phyloP scores from a whole-genome alignment of 1,140 invertebrate species.

The Papilio helenus region DNA sequence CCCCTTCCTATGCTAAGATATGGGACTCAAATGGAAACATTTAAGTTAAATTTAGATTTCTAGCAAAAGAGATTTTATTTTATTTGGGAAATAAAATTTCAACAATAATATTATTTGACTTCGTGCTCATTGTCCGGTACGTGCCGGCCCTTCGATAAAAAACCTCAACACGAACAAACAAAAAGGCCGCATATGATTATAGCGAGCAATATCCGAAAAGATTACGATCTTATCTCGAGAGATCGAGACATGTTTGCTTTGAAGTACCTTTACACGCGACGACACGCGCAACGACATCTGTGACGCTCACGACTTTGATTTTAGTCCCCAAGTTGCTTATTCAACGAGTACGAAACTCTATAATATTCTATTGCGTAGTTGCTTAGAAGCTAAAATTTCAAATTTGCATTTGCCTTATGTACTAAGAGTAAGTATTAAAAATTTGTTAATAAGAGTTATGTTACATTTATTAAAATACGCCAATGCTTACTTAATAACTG shows the following conservation, averaged over 20 bases:
- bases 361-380: no score
- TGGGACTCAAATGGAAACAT: no score
- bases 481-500: no score
- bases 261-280: conserved; percentile 60
- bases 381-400: no score
- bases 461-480: no score
- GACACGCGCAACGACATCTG: conserved; percentile 63
- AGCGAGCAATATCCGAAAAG: conserved; percentile 81
- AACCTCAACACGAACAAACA: conserved; percentile 43
- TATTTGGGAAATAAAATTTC: not conserved
- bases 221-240: conserved; percentile 77
- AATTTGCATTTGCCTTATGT: no score
- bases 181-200: conserved; percentile 80
- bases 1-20: no score
- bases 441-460: no score
- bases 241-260: conserved; percentile 69
- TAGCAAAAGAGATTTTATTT: not conserved
- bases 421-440: no score
- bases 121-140: conserved; percentile 24
- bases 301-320: conserved; percentile 45
- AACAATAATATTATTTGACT: conserved; percentile 20
- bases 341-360: no score
- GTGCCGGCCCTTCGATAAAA: conserved; percentile 23
- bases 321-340: not conserved
- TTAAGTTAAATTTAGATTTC: not conserved